Base-by-base conservation (phyloP, 2,888 invertebrate genomes). In the Hemaris fuciformis region DNA sequence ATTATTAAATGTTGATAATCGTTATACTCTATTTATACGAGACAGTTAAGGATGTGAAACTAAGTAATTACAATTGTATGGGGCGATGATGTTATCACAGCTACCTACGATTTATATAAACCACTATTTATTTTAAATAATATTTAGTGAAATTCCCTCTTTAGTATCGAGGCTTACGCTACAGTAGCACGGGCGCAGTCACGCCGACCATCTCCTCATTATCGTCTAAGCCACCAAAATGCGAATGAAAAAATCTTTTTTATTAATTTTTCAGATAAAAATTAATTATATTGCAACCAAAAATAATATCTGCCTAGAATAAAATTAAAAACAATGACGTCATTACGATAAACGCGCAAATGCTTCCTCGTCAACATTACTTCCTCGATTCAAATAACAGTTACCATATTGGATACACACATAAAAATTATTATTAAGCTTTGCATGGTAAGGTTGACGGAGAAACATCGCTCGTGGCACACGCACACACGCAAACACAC, bases 241-340 rank as follows among this genome's bases (percentile, higher is more conserved):
- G 27, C 53, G 53, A 31, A 31, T 31, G 53, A 31, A 31, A 31
- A 53, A 31, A 20, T 31, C 31, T 53, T 27, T 31, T 53, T 18
- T 53, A 53, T 27, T 18, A 31, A 53, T 25, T 53, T 48, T 53
- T 31, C 27, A 53, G 15, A 53, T 53, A 18, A 60, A 41, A 53
- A 53, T 53, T 67, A 75, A 69, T 69, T 68, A 76, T 73, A 79
- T 78, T 72, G 83, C 82, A 81, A 84, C 77, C 77, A 69, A 77
- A 68, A 76, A 73, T 80, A 79, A 80, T 81, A 84, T 85, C 79
- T 80, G 78, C 72, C 79, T 83, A 82, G 63, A 88, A 88, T 88
- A 88, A 88, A 71, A 88, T 88, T 80, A 81, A 82, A 82, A 79
- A 81, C 83, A 83, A 77, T 67, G 64, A 66, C 65, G 66, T 66